A percentile compares a stretch with the other conserved stretches of the same genome.
phyloP scores from a whole-genome alignment of 1,140 invertebrate genomes.

The Planococcus citri region DNA sequence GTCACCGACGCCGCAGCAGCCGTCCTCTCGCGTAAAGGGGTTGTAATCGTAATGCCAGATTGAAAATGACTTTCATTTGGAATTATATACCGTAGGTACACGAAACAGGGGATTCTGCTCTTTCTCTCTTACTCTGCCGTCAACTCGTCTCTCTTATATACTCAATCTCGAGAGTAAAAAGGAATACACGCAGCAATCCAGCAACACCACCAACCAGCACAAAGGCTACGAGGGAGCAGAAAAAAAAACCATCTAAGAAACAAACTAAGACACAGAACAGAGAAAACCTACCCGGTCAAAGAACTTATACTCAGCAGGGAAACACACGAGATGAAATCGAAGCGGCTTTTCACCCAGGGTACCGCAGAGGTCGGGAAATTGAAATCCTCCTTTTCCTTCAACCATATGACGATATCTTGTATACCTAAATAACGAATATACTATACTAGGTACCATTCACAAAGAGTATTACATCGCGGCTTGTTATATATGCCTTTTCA shows the following conservation, averaged over 20 bases:
- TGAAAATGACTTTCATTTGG: conserved; percentile 19
- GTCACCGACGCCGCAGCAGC: too few species aligned
- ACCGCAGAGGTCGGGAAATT: neutral
- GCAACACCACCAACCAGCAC: neutral
- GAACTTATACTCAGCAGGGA: neutral
- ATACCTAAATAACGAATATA: too few species aligned
- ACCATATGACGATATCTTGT: too few species aligned
- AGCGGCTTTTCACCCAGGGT: neutral
- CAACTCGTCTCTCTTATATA: too few species aligned
- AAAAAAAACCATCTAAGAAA: neutral
- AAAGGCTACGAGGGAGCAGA: neutral
- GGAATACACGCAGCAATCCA: too few species aligned
- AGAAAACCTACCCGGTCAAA: neutral
- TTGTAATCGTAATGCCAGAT: conserved; percentile 16
- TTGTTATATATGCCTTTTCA: neutral
- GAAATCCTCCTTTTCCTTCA: neutral
- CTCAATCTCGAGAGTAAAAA: neutral
- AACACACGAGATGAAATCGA: neutral
- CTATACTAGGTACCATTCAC: neutral
- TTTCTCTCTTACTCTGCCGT: too few species aligned
- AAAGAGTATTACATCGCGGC: neutral
- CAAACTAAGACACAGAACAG: neutral
- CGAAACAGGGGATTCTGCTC: neutral
- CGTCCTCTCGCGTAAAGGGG: conserved; percentile 4
- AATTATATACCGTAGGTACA: conserved; percentile 5